Conservation (phyloP, 23 tunicate species). For the Halocynthia aurantium region DNA sequence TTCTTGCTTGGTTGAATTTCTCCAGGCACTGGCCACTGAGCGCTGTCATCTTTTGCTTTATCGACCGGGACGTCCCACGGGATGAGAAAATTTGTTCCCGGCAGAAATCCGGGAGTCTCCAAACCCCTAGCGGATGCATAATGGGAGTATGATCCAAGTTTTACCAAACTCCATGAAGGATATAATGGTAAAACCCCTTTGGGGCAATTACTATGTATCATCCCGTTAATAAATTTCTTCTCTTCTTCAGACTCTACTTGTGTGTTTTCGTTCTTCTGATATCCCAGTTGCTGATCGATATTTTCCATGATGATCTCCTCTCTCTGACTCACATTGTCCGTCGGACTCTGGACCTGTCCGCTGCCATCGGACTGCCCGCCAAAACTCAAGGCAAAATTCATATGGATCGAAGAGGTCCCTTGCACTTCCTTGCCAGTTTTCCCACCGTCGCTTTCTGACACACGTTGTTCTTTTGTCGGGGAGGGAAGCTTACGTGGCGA, state of each 20-base stretch:
- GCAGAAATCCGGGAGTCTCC: slow-evolving; percentile 90
- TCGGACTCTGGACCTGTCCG: slow-evolving; percentile 14
- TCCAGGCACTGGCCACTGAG: slow-evolving; percentile 91
- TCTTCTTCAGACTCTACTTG: background rate
- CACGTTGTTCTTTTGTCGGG: slow-evolving; percentile 8
- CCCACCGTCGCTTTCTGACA: background rate
- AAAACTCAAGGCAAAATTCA: slow-evolving; percentile 71
- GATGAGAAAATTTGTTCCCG: slow-evolving; percentile 67
- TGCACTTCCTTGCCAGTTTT: background rate
- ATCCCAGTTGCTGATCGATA: background rate
- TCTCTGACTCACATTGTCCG: slow-evolving; percentile 18
- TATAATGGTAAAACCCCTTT: slow-evolving; percentile 78
- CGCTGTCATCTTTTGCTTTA: slow-evolving; percentile 44
- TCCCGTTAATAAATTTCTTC: slow-evolving; percentile 60
- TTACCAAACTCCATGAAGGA: slow-evolving; percentile 80
- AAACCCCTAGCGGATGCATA: slow-evolving; percentile 67
- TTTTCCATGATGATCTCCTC: background rate
- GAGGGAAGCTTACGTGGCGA: slow-evolving; percentile 9
- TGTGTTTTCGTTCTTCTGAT: background rate
- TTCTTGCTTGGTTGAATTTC: slow-evolving; percentile 41
- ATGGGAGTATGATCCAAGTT: slow-evolving; percentile 39
- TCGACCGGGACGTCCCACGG: slow-evolving; percentile 76
- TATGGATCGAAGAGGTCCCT: slow-evolving; percentile 39
- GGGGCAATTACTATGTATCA: slow-evolving; percentile 60
- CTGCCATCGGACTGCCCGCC: slow-evolving; percentile 69